Evolutionary conservation across 2,113 vertebrate genomes (phyloP).

Genomic region (Hippoglossus stenolepis): DNA sequence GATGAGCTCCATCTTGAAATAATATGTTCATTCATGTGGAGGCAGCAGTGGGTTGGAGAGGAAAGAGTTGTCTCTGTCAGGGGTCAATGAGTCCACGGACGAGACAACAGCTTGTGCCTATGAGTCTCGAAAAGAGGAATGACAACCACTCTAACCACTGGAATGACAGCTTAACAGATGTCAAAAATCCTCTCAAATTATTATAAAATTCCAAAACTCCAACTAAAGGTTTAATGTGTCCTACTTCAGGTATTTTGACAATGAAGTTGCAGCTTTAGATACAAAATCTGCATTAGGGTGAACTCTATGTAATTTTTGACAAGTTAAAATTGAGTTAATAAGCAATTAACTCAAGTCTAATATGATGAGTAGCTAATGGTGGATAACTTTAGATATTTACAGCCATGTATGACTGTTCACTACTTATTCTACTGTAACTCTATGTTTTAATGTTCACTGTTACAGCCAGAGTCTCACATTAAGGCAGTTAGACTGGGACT

Average conservation of each 20-base stretch:
- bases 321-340: no score
- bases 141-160: neutral
- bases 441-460: neutral
- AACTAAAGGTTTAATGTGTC: no score
- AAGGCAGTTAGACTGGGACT: no score
- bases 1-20: neutral
- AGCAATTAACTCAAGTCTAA: neutral
- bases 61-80: neutral
- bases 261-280: neutral
- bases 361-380: neutral
- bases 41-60: neutral
- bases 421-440: no score
- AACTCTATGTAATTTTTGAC: no score
- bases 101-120: neutral
- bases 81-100: conserved; percentile 14
- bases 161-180: no score
- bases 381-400: no score
- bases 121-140: neutral
- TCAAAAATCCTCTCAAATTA: no score
- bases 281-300: no score
- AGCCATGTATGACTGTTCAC: no score
- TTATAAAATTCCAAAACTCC: neutral
- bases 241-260: neutral
- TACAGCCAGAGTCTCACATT: no score
- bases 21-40: neutral